Conservation (phyloP, 1,140 invertebrate species). For the Galleria mellonella region DNA sequence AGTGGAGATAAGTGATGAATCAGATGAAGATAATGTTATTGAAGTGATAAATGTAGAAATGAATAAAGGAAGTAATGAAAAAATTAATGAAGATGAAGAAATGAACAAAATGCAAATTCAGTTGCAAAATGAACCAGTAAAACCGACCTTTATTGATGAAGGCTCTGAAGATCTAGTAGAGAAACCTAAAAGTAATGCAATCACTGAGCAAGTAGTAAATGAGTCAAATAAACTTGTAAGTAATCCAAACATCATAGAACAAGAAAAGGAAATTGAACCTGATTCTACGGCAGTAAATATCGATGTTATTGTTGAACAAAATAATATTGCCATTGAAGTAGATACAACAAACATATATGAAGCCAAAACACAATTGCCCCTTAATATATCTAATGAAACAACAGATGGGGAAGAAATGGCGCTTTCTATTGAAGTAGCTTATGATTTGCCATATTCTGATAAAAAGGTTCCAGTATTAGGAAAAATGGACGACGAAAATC, state of each 20-base stretch:
- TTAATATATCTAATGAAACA: slow-evolving; percentile 31
- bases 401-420: slow-evolving; percentile 30
- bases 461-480: slow-evolving; percentile 34
- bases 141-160: neutral
- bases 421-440: slow-evolving; percentile 40
- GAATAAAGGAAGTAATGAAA: slow-evolving; percentile 12
- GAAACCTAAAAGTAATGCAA: neutral
- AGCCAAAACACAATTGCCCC: slow-evolving; percentile 30
- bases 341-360: slow-evolving; percentile 26
- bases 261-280: too few relatives aligned
- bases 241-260: too few relatives aligned
- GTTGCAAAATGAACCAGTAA: too few relatives aligned
- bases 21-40: slow-evolving; percentile 16
- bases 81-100: slow-evolving; percentile 3
- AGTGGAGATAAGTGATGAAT: slow-evolving; percentile 36
- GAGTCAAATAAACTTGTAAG: too few relatives aligned
- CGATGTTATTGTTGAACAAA: neutral
- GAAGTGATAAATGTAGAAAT: slow-evolving; percentile 9
- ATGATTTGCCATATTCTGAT: slow-evolving; percentile 33
- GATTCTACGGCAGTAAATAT: too few relatives aligned
- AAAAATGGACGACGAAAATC: slow-evolving; percentile 40
- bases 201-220: too few relatives aligned
- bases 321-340: neutral
- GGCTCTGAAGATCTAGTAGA: slow-evolving; percentile 1
- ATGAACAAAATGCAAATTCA: neutral